Conservation (phyloP, 2,113 vertebrate species). For the human region GRCh38 chr16:89041001-89041500, state of each 20-base stretch:
- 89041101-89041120: not conserved
- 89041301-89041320: no score
- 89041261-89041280: not conserved
- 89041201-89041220: no score
- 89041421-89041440: not conserved
- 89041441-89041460: not conserved
- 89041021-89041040: not conserved
- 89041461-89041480: not conserved
- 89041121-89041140: no score
- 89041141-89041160: no score
- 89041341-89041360: no score
- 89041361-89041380: no score
- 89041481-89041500: no score
- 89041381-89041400: rapidly evolving
- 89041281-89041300: not conserved
- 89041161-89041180: no score
- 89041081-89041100: not conserved
- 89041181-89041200: no score
- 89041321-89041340: no score
- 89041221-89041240: not conserved
- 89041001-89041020: no score
- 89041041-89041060: not conserved
- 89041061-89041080: not conserved
- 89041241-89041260: not conserved
- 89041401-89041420: not conserved